Evolutionary conservation across 2,797 vertebrate species (phyloP), one percentile per base, ranked within the genome.

Genomic region (Alfaro cultratus): DNA sequence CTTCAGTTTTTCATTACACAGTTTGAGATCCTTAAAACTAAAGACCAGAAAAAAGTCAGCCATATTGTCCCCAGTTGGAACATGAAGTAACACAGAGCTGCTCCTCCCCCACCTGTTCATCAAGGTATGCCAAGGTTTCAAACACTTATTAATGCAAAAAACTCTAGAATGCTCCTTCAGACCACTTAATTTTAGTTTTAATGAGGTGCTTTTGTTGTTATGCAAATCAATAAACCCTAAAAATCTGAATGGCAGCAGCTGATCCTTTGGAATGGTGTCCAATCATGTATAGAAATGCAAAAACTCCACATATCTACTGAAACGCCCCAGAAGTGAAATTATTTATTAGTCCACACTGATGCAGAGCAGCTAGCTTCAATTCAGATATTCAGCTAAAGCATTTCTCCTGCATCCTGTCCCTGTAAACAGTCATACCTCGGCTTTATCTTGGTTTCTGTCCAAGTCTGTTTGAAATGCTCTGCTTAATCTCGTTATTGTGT

Each of bases 221-320:
- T 80, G 60, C 29, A 60, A 81, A 68, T 84, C 62, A 36, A 39
- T 39, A 57, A 4, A 68, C 18, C 7, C 10, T 23, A 23, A 39
- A 41, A n/a, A 43, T 3, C 10, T 46, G 1, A 83, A 87, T n/a
- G 41, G 73, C 82, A 83, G 86, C 80, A 85, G 88, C 81, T 89
- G 90, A 93, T 91, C 64, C 82, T 45, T 5, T 79, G 78, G 79
- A 21, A 26, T 83, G 2, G 79, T 88, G 85, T 89, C 91, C 90
- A 80, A 13, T 67, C 18, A 67, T 67, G 36, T 67, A 67, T 12
- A 41, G 60, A 64, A 64, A 36, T 18, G 16, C 7, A 64, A 64
- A 67, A 67, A 67, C 18, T 34, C 72, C 75, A 7, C 81, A 86
- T 89, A 92, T 89, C 90, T 93, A 89, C 91, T 91, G 92, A 94